Evolutionary conservation across 2,113 vertebrate genomes (phyloP), one percentile per base, ranked within the genome.

Genomic region (Rhinoptilus africanus): DNA sequence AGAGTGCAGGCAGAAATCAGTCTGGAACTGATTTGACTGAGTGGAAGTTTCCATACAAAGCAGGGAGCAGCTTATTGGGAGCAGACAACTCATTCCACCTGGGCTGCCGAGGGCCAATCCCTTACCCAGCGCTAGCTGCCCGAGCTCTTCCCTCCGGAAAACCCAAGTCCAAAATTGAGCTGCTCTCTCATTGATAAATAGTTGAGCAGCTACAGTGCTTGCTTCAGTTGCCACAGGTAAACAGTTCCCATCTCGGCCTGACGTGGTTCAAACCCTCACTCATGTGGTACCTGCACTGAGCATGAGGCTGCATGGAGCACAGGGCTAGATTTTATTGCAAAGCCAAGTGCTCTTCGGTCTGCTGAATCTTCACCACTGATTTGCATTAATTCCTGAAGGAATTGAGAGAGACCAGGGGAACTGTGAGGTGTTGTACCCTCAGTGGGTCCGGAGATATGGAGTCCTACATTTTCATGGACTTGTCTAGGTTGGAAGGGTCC

Each of bases 91-190:
- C 23, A 5, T 76, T 30, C 20, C 43, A 9, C 35, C 17, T 5
- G 12, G 34, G 35, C 64, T 73, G 72, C 43, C 0, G 9, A 79
- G 67, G 27, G 30, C 41, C 37, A 7, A 8, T 10, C 57, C 12
- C 11, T 21, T 32, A 14, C 3, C 47, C 47, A 20, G 21, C 0
- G 0, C 48, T 10, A 2, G 30, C 45, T 54, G 64, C 14, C 34
- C 28, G 12, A 3, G 41, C 43, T 64, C 28, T 48, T 69, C 37
- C 48, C 50, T 32, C 8, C 0, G 1, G 30, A 54, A 80, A 75
- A 48, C 11, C 12, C 0, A 0, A 23, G 27, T 63, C 62, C 22
- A 39, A 16, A 64, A 16, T 4, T 2, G 79, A 80, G 45, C 69
- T 59, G 50, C 26, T 85, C 34, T 57, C 41, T 87, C 24, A 4